phyloP scores from a whole-genome alignment of 2,797 vertebrate species.

The Psittacula derbiana region DNA sequence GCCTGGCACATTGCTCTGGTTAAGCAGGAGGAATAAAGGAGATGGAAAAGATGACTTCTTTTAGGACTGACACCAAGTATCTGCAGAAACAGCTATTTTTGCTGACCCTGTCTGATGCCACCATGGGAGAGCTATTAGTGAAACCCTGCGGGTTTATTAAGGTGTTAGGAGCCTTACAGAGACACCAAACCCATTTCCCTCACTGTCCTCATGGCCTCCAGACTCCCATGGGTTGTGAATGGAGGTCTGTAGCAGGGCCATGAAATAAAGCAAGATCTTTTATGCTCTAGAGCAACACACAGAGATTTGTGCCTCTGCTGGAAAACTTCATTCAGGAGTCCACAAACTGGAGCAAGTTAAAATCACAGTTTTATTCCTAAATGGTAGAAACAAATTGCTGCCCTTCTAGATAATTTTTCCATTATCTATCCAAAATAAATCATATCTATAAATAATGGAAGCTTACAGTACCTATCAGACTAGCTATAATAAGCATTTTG shows the following conservation, averaged over 20 bases:
- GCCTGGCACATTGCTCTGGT: not conserved
- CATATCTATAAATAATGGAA: constrained; percentile 19
- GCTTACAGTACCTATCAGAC: not conserved
- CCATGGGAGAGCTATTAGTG: not conserved
- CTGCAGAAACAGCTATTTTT: not conserved
- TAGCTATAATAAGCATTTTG: constrained; percentile 44
- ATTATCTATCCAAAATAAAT: constrained; percentile 46
- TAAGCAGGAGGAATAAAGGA: not conserved
- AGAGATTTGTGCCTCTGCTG: not conserved
- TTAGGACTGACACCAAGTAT: not conserved
- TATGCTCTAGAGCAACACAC: not conserved
- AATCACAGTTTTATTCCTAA: constrained; percentile 12
- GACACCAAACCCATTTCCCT: not conserved
- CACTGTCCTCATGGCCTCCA: not conserved
- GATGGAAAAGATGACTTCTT: not conserved
- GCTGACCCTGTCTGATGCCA: not conserved
- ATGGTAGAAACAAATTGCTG: not conserved
- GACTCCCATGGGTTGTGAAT: not conserved
- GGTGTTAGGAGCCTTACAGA: not conserved
- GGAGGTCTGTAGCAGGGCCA: not conserved
- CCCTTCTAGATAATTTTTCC: constrained; percentile 2
- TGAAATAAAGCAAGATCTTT: not conserved
- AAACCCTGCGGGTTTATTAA: not conserved
- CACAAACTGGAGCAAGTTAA: not conserved
- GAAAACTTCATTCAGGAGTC: not conserved